phyloP scores from a whole-genome alignment of 2,888 invertebrate genomes.

The Elgonia sp. region DNA sequence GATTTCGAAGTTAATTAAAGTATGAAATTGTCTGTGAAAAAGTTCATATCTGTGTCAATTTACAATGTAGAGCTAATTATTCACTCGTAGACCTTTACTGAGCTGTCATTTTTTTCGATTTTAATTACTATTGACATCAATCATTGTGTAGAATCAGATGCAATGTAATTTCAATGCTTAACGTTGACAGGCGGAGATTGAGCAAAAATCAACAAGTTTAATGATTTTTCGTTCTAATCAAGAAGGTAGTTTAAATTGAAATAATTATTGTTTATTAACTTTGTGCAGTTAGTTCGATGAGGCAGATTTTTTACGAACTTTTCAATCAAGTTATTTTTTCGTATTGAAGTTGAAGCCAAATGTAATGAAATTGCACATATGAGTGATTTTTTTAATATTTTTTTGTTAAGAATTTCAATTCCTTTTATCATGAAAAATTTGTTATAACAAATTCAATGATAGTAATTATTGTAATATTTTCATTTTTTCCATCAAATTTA shows the following conservation, averaged over 20 bases:
- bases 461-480: too few species aligned
- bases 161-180: constrained; percentile 46
- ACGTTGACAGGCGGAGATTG: constrained; percentile 62
- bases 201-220: constrained; percentile 55
- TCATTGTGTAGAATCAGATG: constrained; percentile 40
- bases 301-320: constrained; percentile 17
- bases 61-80: constrained; percentile 46
- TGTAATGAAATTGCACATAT: too few species aligned
- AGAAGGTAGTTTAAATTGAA: constrained; percentile 71
- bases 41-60: constrained; percentile 14
- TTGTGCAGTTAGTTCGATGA: constrained; percentile 55
- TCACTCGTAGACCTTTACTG: constrained; percentile 28
- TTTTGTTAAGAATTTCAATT: too few species aligned
- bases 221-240: constrained; percentile 56
- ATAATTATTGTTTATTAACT: constrained; percentile 77
- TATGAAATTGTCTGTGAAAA: constrained; percentile 27
- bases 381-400: too few species aligned
- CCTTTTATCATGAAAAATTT: too few species aligned
- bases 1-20: constrained; percentile 48
- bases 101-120: constrained; percentile 36
- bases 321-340: constrained; percentile 13
- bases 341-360: too few species aligned
- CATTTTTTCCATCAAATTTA: too few species aligned
- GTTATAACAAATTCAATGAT: too few species aligned
- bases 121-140: constrained; percentile 66